Evolutionary conservation across 92 coral and sea anemone species (phyloP).

Genomic region (Pocillopora meandrina): DNA sequence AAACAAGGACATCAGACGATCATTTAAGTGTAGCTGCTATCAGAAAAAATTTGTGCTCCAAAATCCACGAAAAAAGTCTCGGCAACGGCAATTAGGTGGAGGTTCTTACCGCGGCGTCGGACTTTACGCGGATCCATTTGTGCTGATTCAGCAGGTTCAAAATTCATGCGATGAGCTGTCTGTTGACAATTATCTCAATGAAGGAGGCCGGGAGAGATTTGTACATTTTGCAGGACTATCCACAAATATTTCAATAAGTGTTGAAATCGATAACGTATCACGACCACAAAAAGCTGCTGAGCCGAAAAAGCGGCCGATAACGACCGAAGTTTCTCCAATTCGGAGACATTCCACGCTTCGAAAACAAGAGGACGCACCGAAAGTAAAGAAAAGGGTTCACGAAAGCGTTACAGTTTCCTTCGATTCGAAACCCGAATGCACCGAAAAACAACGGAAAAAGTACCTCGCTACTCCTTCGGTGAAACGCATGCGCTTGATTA

Average conservation of each 20-base stretch:
- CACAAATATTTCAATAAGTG: not conserved
- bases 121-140: not conserved
- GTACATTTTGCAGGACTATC: constrained; percentile 16
- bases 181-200: not conserved
- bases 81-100: not conserved
- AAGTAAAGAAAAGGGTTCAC: not conserved
- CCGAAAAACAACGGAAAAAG: constrained; percentile 20
- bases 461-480: constrained; percentile 37
- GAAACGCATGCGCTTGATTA: constrained; percentile 43
- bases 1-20: constrained; percentile 25
- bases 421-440: not conserved
- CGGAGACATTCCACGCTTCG: constrained; percentile 30
- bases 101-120: constrained; percentile 15
- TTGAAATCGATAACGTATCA: not conserved
- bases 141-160: not conserved
- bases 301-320: constrained; percentile 17
- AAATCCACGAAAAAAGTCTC: not conserved
- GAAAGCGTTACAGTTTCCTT: constrained; percentile 11
- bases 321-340: constrained; percentile 23
- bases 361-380: not conserved
- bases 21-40: constrained; percentile 6
- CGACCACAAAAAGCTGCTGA: not conserved
- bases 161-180: constrained; percentile 6
- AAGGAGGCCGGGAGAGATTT: constrained; percentile 3
- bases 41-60: constrained; percentile 17